Evolutionary conservation across 2,888 invertebrate genomes (phyloP).

Genomic region (Andrena marginata): DNA sequence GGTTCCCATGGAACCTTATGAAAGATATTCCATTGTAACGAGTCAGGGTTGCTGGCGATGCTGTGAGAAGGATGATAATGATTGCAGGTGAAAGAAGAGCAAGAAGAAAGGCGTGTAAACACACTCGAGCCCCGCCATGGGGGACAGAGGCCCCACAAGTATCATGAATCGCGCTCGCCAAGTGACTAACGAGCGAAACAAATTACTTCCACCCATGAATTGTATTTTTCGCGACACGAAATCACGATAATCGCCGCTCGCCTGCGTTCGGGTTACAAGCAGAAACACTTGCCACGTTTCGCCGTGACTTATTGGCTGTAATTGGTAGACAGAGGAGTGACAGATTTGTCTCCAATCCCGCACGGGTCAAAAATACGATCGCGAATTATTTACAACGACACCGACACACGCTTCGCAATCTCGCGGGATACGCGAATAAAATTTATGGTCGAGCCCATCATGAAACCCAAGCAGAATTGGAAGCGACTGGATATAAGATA

Average conservation of each 20-base stretch:
- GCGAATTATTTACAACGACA: neutral
- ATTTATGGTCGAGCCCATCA: neutral
- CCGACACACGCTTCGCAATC: neutral
- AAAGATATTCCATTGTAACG: neutral
- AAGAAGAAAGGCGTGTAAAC: slow-evolving; percentile 17
- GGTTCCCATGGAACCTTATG: neutral
- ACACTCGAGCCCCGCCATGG: neutral
- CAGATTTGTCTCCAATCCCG: neutral
- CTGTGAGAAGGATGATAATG: neutral
- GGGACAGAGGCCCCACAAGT: neutral
- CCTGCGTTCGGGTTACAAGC: neutral
- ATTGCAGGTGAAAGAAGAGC: slow-evolving; percentile 3
- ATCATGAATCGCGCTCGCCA: slow-evolving; percentile 12
- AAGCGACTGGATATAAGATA: too few relatives aligned
- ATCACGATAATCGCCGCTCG: slow-evolving; percentile 9
- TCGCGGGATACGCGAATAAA: neutral
- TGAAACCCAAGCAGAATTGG: neutral
- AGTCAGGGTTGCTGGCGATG: neutral
- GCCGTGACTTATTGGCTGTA: slow-evolving; percentile 24
- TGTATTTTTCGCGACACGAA: slow-evolving; percentile 3
- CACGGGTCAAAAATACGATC: neutral
- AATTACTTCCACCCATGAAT: slow-evolving; percentile 18
- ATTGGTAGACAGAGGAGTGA: slow-evolving; percentile 14
- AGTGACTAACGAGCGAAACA: slow-evolving; percentile 18
- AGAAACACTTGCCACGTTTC: slow-evolving; percentile 4